Percentiles rank a stretch among this genome's conserved stretches.
phyloP scores from a whole-genome alignment of 53 echinoderm and acorn worm genomes.

The Paracentrotus lividus region DNA sequence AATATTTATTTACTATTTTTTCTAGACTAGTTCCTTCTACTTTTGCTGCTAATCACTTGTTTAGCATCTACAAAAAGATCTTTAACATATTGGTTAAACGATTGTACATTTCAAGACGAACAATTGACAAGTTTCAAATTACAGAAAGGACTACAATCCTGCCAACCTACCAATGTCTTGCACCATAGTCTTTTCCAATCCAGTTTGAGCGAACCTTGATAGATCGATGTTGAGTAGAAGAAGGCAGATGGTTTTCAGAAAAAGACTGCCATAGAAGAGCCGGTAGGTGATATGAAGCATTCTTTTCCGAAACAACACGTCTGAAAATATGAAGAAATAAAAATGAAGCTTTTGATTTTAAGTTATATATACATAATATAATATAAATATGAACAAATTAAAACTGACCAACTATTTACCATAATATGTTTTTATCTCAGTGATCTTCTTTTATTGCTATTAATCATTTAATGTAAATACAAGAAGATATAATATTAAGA shows the following conservation, averaged over 20 bases:
- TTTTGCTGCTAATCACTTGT: no score
- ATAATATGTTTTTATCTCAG: no score
- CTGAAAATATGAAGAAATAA: neutral
- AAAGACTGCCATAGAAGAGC: conserved; percentile 17
- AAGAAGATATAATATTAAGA: neutral
- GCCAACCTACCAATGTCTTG: neutral
- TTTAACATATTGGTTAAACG: no score
- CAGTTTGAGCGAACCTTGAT: conserved; percentile 9
- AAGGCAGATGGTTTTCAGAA: neutral
- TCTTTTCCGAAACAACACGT: neutral
- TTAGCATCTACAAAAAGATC: no score
- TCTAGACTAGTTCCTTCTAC: no score
- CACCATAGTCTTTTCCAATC: neutral
- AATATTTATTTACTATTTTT: no score
- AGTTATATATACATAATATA: neutral
- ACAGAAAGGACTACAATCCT: no score
- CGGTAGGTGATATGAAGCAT: conserved; percentile 35
- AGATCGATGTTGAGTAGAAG: neutral
- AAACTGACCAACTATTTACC: no score
- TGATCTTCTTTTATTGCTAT: neutral
- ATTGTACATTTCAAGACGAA: no score
- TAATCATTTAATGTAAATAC: neutral
- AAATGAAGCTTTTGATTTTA: neutral
- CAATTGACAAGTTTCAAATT: no score
- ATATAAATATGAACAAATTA: neutral